Conservation (phyloP, 1,140 invertebrate genomes). For the Drusus annulatus region DNA sequence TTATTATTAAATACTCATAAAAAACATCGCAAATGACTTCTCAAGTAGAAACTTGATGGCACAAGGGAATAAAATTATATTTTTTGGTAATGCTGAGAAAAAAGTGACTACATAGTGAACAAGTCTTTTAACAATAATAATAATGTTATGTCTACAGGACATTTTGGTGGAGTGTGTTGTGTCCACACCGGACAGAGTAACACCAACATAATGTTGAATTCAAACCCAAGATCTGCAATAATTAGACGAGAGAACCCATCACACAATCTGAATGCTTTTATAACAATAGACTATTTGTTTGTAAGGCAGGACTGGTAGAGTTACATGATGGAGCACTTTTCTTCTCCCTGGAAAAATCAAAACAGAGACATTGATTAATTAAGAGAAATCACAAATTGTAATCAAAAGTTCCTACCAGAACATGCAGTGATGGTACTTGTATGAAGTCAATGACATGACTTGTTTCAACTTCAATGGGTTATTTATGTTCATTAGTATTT, state of each 20-base stretch:
- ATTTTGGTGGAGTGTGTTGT: not conserved
- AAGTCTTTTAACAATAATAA: not conserved
- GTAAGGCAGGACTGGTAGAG: slow-evolving; percentile 40
- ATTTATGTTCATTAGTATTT: no score
- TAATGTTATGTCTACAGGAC: no score
- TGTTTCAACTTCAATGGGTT: no score
- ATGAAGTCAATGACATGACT: no score
- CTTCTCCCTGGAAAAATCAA: slow-evolving; percentile 40
- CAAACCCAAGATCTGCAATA: slow-evolving; percentile 26
- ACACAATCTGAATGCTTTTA: slow-evolving; percentile 15
- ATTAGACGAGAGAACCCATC: slow-evolving; percentile 5
- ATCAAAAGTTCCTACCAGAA: no score
- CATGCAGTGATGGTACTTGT: no score
- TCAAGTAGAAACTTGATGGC: not conserved
- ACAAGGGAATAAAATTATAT: slow-evolving; percentile 9
- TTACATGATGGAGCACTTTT: slow-evolving; percentile 57
- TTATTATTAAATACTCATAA: no score
- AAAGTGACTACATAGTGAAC: not conserved
- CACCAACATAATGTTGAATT: not conserved
- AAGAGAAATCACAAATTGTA: no score
- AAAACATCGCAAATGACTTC: not conserved
- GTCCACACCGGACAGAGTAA: not conserved
- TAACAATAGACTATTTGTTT: slow-evolving; percentile 44
- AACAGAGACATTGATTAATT: slow-evolving; percentile 19
- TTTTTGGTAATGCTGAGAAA: slow-evolving; percentile 27